Evolutionary conservation across 2,888 invertebrate species (phyloP).

Genomic region (Acleris literana): DNA sequence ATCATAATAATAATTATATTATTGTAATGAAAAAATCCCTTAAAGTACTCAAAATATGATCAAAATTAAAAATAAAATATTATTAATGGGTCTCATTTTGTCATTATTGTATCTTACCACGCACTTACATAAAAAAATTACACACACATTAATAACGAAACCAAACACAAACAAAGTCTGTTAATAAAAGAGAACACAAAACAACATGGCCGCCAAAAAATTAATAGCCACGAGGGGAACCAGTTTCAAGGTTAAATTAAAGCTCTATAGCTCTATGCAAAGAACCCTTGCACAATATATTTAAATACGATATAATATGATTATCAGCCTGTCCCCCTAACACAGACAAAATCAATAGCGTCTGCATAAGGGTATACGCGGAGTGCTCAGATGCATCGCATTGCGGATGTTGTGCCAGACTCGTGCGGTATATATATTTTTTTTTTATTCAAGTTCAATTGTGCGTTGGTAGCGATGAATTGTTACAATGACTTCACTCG

Average conservation of each 20-base stretch:
- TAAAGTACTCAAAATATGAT: no score
- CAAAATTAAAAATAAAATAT: no score
- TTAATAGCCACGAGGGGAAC: slow-evolving; percentile 48
- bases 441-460: no score
- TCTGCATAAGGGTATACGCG: slow-evolving; percentile 73
- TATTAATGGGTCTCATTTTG: no score
- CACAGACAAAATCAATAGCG: slow-evolving; percentile 83
- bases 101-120: no score
- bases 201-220: slow-evolving; percentile 40
- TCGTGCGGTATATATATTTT: no score
- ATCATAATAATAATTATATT: no score
- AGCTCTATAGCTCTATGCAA: slow-evolving; percentile 43
- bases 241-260: slow-evolving; percentile 61
- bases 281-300: slow-evolving; percentile 66
- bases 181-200: slow-evolving; percentile 21
- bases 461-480: no score
- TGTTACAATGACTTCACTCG: no score
- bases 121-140: no score
- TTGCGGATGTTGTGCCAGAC: neutral
- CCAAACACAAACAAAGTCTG: slow-evolving; percentile 16
- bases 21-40: no score
- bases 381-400: slow-evolving; percentile 56
- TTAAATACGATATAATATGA: slow-evolving; percentile 80
- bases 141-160: neutral
- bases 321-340: slow-evolving; percentile 80